Evolutionary conservation across 2,888 invertebrate species (phyloP), one percentile per base, ranked within the genome.

Genomic region (Agrochola lota): DNA sequence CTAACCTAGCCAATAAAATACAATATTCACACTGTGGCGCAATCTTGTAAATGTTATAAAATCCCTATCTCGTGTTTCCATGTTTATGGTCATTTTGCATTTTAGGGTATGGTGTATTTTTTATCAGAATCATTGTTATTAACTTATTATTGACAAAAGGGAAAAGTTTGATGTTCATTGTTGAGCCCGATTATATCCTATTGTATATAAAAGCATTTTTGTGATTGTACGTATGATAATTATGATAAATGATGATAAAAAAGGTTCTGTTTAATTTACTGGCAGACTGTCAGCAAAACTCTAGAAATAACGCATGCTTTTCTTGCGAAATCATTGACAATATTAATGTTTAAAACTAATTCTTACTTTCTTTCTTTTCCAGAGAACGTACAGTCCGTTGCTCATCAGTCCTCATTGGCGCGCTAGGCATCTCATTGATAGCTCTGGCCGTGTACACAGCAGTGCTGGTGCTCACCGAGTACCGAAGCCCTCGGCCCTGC

Each of bases 391-490:
- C 97, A 40, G 94, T 97, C 9, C 92, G 96, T 60, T 97, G 96
- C 77, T 97, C 97, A 2, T 95, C 96, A 2, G 95, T 97, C 83
- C 91, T 97, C 85, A 96, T 97, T 83, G 95, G 95, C n/a, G 97
- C 96, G 43, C 92, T 97, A 55, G 96, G 97, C 23, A 89, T 97
- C 85, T 95, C 97, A 0, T 94, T 97, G 83, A 91, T 97, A 74
- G 96, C 96, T 9, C 94, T 97, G 20, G 96, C 96, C 3, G 91
- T 97, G 23, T 97, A 97, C 92, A 96, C 97, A 57, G 90, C 95
- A 0, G 95, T 96, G 80, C 92, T 97, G 81, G 95, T 97, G 62
- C 93, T 97, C 70, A 93, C 95, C 0, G 96, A 96, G 86, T 94
- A 96, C 91, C 91, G 91, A 83, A 94, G 93, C 69, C 93, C 95